Evolutionary conservation across 1,140 invertebrate genomes (phyloP).

Genomic region (Ruditapes philippinarum): DNA sequence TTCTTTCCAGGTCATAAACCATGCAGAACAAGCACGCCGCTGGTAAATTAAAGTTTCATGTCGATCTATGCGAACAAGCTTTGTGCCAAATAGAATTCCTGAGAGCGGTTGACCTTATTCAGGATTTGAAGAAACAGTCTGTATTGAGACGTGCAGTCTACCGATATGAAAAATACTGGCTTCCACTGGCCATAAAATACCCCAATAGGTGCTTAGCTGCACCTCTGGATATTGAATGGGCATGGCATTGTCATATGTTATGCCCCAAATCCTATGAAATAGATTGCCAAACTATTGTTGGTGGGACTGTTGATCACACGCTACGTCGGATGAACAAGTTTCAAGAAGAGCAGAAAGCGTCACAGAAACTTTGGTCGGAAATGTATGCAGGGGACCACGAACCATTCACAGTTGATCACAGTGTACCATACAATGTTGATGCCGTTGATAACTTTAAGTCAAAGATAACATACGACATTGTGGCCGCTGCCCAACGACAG

Average conservation of each 20-base stretch:
- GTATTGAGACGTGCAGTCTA: slow-evolving; percentile 82
- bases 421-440: not conserved
- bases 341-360: slow-evolving; percentile 44
- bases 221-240: slow-evolving; percentile 88
- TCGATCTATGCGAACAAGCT: not conserved
- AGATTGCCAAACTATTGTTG: slow-evolving; percentile 85
- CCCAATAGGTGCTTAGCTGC: slow-evolving; percentile 79
- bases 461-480: slow-evolving; percentile 84
- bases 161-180: slow-evolving; percentile 87
- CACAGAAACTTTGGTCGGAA: slow-evolving; percentile 75
- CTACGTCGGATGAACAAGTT: slow-evolving; percentile 75
- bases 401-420: slow-evolving; percentile 74
- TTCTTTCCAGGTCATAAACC: not conserved
- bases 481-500: slow-evolving; percentile 85
- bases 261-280: slow-evolving; percentile 85
- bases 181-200: slow-evolving; percentile 86
- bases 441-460: slow-evolving; percentile 50
- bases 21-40: not conserved
- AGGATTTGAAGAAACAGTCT: not conserved
- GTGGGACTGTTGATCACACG: slow-evolving; percentile 84
- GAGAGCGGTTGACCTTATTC: not conserved
- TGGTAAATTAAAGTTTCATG: not conserved
- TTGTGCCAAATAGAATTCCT: slow-evolving; percentile 6
- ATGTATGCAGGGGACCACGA: slow-evolving; percentile 77
- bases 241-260: slow-evolving; percentile 88